A percentile compares a stretch with the other conserved stretches of the same genome.
These are phyloP conservation scores for Lucinisca nassula DNA, from an alignment of 2,888 invertebrate genomes.

Conservation along the genomic window DNA sequence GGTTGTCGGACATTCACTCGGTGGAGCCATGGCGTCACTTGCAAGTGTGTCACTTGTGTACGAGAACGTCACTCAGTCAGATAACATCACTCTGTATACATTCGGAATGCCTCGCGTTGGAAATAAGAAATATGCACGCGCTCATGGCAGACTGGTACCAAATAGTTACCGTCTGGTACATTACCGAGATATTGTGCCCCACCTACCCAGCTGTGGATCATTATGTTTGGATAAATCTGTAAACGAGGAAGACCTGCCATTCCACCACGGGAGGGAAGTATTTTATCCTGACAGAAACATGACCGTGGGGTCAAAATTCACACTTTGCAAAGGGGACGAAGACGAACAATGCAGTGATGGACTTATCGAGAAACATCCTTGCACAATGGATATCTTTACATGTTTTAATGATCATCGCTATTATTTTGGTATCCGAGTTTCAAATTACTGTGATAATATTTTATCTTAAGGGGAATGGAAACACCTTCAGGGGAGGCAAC, in stretches of 20 bases:
- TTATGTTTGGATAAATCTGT: conserved; percentile 40
- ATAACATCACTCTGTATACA: conserved; percentile 55
- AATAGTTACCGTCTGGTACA: conserved; percentile 62
- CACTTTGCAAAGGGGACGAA: conserved; percentile 52
- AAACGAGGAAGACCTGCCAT: conserved; percentile 35
- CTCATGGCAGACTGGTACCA: conserved; percentile 49
- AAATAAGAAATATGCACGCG: conserved; percentile 47
- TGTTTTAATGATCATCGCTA: conserved; percentile 45
- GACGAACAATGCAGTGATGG: conserved; percentile 5
- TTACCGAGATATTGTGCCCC: conserved; percentile 48
- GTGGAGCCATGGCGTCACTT: conserved; percentile 61
- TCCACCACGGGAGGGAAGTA: conserved; percentile 59
- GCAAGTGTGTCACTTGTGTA: conserved; percentile 50
- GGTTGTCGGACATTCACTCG: conserved; percentile 65
- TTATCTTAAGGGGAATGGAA: too few species aligned
- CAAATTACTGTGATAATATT: conserved; percentile 37
- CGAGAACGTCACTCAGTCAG: conserved; percentile 41
- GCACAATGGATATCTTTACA: conserved; percentile 2
- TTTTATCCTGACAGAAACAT: conserved; percentile 41
- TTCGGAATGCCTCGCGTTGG: conserved; percentile 69
- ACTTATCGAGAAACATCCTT: not conserved
- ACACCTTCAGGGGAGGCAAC: too few species aligned
- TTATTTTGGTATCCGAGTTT: conserved; percentile 58
- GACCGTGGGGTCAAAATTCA: conserved; percentile 42
- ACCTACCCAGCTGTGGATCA: conserved; percentile 41